Evolutionary conservation across 1,140 invertebrate species (phyloP), one percentile per base, ranked within the genome.

Genomic region (Mercenaria mercenaria): DNA sequence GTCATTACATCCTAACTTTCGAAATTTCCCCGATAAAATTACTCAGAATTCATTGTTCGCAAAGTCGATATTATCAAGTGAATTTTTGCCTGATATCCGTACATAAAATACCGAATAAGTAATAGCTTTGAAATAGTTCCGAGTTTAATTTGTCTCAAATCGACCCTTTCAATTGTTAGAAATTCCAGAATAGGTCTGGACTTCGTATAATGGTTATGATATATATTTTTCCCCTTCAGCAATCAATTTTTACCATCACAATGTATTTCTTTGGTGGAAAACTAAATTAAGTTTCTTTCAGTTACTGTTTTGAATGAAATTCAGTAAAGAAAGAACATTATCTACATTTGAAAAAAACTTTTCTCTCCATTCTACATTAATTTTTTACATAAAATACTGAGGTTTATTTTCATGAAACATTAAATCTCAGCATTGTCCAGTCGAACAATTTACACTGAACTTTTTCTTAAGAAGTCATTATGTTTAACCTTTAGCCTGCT

Each of bases 91-190:
- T 88, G 86, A 88, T 81, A 81, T 56, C 23, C 43, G 32, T 69
- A 77, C 59, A 88, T 88, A 88, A 88, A 88, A 80, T 79, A 81
- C 52, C 26, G 61, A 80, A 88, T 88, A 88, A 88, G 86, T 88
- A 88, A 88, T 88, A 80, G 76, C 43, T 88, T 88, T 88, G 56
- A 88, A 88, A 80, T 80, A 56, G 76, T 80, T 81, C 86, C 23
- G 76, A 88, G 86, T 88, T 88, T 88, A 88, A 88, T 88, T 88
- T 81, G 86, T 88, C 86, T 88, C 72, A 88, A 88, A 88, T 88
- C 86, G 86, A 88, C 86, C 86, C 59, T 47, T 69, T 79, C 76
- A 79, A 79, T 79, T 79, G 76, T 79, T 79, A 79, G 47, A 50
- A 79, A 79, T 79, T 79, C 47, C 76, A 34, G 43, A 52, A 52